A percentile compares a stretch with the other conserved stretches of the same genome.
Conservation (phyloP, 2,888 invertebrate species). For the Meganola albula region DNA sequence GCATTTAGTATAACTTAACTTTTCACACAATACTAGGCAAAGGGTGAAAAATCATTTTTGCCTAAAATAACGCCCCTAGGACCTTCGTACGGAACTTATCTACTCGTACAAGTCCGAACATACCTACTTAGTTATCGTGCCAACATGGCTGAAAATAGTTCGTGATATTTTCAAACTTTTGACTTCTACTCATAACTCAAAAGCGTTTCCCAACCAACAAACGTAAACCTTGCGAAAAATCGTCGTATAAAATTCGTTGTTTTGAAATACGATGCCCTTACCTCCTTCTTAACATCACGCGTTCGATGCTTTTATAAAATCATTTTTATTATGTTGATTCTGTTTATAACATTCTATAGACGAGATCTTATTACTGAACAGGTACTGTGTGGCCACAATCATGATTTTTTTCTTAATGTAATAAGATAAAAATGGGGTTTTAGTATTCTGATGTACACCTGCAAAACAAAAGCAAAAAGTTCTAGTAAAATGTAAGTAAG, state of each 20-base stretch:
- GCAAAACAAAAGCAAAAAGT: conserved; percentile 29
- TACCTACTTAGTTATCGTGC: too few relatives aligned
- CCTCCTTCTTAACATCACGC: conserved; percentile 51
- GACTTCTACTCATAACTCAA: too few relatives aligned
- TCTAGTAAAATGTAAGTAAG: too few relatives aligned
- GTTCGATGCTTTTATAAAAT: conserved; percentile 43
- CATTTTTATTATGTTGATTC: conserved; percentile 53
- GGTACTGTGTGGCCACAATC: conserved; percentile 52
- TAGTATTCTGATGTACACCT: conserved; percentile 42
- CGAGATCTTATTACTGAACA: conserved; percentile 54
- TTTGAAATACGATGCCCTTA: conserved; percentile 62
- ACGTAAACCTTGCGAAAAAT: conserved; percentile 52
- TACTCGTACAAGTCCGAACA: too few relatives aligned
- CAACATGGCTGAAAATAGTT: too few relatives aligned
- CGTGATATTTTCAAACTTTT: too few relatives aligned
- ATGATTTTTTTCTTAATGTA: conserved; percentile 41
- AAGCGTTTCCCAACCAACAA: conserved; percentile 23
- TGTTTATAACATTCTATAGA: conserved; percentile 50
- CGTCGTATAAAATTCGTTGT: conserved; percentile 62
- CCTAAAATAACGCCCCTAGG: too few relatives aligned
- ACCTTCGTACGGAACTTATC: too few relatives aligned
- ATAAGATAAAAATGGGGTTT: conserved; percentile 37
- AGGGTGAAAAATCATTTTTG: too few relatives aligned
- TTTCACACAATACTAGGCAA: too few relatives aligned
- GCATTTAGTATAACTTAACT: too few relatives aligned